Evolutionary conservation across 2,797 vertebrate species (phyloP), one percentile per base, ranked within the genome.

Genomic region (Amniataba percoides): DNA sequence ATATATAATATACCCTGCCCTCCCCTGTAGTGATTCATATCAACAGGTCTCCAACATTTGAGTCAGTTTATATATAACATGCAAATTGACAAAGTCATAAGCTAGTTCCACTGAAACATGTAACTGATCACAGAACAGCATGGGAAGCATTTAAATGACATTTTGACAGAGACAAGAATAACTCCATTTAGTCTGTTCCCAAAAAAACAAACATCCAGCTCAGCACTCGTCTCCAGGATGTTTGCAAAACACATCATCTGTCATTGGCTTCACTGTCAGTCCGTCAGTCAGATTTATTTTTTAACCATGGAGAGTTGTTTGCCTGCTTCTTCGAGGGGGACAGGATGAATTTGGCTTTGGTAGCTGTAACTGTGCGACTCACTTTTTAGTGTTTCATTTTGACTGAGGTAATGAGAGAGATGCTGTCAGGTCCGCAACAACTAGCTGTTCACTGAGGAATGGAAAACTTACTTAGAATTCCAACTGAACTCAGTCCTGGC

Each of bases 1-100:
- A 85, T 90, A 87, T 84, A 89, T 77, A 84, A 88, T 81, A 91
- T 78, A 92, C 78, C 95, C 95, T 95, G 94, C 95, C 94, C 92
- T 93, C 93, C 83, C 83, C 84, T 86, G 85, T 88, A 87, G 88
- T 93, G 90, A 92, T 92, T 94, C 81, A 84, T 88, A 79, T 92
- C 91, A 94, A 92, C 85, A 83, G 77, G 67, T 81, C 79, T 81
- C 69, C 82, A 81, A 78, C 72, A 49, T 74, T 27, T 48, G 73
- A 77, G 65, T 87, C 86, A 40, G 70, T 87, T 81, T 63, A 62
- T 71, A 73, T 53, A 46, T 1, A 82, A 87, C 78, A 78, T 78
- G 84, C 82, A 83, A 55, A 71, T 60, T 10, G 66, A 71, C 56
- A 43, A 59, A 78, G 59, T 65, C 57, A 1, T 62, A 68, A 34